These are phyloP conservation scores for Pristionchus maxplancki DNA, from an alignment of 2,888 invertebrate genomes.

Conservation along the genomic window DNA sequence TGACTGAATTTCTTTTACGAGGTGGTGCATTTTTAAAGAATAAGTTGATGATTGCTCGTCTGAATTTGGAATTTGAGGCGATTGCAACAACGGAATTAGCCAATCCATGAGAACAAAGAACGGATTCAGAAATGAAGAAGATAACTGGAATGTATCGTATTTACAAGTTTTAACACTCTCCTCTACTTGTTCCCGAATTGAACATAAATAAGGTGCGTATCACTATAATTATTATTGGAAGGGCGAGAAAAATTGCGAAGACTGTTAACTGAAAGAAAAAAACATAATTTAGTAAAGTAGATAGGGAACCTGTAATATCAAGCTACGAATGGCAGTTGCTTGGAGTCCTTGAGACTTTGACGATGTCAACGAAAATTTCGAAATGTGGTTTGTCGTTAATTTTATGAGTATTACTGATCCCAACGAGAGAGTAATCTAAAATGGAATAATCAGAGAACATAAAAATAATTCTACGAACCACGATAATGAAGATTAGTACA, in stretches of 20 bases:
- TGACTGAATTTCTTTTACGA: too few species aligned
- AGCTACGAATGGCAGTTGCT: not conserved
- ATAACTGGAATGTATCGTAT: not conserved
- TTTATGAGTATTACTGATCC: not conserved
- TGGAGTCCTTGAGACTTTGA: not conserved
- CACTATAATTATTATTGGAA: not conserved
- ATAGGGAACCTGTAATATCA: not conserved
- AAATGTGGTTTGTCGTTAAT: not conserved
- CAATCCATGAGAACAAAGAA: not conserved
- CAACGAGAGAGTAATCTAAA: not conserved
- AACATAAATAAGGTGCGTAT: not conserved
- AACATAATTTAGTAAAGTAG: not conserved
- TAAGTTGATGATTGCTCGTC: not conserved
- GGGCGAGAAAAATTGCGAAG: not conserved
- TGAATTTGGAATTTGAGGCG: not conserved
- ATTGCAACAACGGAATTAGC: not conserved
- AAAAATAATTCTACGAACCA: not conserved
- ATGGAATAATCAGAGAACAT: not conserved
- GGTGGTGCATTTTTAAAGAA: not conserved
- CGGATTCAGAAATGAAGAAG: not conserved
- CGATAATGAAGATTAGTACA: not conserved
- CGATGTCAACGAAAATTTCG: not conserved
- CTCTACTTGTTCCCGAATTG: not conserved
- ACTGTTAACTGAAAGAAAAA: not conserved
- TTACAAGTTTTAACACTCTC: not conserved